These are phyloP conservation scores for Sarcophaga subvicina DNA, from an alignment of 2,888 invertebrate genomes.

Conservation along the genomic window DNA sequence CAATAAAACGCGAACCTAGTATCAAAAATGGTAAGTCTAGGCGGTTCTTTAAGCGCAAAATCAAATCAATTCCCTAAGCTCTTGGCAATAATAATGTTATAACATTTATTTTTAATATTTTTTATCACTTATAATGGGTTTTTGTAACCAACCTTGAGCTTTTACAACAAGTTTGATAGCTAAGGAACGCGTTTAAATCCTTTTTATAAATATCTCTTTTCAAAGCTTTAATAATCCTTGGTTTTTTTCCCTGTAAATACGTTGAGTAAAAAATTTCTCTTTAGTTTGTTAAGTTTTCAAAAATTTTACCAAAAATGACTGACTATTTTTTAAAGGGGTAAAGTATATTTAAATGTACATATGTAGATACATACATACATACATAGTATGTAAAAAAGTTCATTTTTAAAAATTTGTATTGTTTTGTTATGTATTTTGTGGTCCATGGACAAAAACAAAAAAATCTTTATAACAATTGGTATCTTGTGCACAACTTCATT, in stretches of 20 bases:
- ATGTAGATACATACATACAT: no score
- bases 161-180: no score
- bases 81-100: no score
- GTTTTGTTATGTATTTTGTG: not conserved
- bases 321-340: not conserved
- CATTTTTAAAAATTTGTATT: not conserved
- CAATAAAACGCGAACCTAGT: constrained; percentile 79
- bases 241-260: not conserved
- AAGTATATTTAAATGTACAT: not conserved
- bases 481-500: not conserved
- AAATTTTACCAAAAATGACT: not conserved
- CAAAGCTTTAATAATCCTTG: not conserved
- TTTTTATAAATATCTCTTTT: not conserved
- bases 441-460: not conserved
- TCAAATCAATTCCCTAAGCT: not conserved
- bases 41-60: constrained; percentile 37
- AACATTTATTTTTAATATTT: no score
- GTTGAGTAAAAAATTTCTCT: not conserved
- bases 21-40: constrained; percentile 79
- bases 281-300: not conserved
- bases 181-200: no score
- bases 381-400: not conserved
- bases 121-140: no score
- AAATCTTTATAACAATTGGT: not conserved
- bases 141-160: no score